phyloP scores from a whole-genome alignment of 2,113 vertebrate genomes.

The Cettia cetti region DNA sequence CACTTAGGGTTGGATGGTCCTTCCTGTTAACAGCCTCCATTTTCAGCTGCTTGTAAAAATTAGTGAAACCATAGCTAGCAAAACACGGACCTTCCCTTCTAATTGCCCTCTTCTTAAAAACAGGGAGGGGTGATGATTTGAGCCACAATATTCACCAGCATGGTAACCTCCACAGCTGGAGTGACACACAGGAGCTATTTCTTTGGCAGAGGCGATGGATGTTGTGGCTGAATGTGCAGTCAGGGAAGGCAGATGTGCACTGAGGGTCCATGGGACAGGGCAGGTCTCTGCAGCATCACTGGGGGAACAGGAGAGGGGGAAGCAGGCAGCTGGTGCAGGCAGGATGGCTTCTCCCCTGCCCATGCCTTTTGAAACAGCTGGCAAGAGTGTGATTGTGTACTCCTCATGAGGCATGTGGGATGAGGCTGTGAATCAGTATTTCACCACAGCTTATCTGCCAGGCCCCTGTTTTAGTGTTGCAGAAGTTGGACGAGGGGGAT shows the following conservation, averaged over 20 bases:
- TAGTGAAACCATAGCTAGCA: neutral
- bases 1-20: neutral
- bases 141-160: neutral
- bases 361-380: neutral
- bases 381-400: neutral
- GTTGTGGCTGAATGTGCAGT: neutral
- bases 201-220: neutral
- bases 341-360: neutral
- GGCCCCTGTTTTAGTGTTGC: neutral
- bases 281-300: accelerated
- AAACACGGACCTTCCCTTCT: neutral
- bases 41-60: neutral
- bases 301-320: neutral
- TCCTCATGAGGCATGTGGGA: neutral
- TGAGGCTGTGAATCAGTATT: neutral
- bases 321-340: neutral
- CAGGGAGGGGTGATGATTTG: neutral
- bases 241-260: accelerated
- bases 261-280: neutral
- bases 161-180: neutral
- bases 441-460: neutral
- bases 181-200: neutral
- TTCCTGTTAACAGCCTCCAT: neutral
- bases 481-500: neutral
- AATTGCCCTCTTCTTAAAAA: neutral